These are phyloP conservation scores for Aphis gossypii DNA, from an alignment of 1,140 invertebrate genomes.

Conservation along the genomic window DNA sequence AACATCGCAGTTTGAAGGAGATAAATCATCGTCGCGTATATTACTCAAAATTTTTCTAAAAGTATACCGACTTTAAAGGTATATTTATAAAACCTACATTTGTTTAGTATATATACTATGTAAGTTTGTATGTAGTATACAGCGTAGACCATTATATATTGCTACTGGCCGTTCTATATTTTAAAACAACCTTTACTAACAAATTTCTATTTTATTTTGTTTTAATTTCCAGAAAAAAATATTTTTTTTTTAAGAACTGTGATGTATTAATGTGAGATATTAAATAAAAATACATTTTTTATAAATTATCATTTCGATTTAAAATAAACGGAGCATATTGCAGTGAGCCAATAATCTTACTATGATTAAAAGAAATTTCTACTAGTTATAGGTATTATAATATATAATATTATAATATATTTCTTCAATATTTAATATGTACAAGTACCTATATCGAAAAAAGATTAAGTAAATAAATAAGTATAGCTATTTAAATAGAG, in stretches of 20 bases:
- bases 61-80: neutral
- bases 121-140: no score
- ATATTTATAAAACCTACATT: neutral
- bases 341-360: neutral
- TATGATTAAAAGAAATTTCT: no score
- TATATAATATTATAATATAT: no score
- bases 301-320: neutral
- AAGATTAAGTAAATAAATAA: neutral
- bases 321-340: neutral
- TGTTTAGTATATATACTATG: no score
- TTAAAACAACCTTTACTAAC: neutral
- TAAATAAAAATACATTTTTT: neutral
- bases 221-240: no score
- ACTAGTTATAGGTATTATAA: no score
- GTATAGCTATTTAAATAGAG: neutral
- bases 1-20: neutral
- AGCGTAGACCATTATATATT: no score
- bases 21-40: neutral
- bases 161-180: no score
- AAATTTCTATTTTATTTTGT: neutral
- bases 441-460: neutral
- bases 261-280: neutral
- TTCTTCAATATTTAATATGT: neutral
- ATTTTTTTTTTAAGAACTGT: neutral
- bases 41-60: neutral